Evolutionary conservation across 2,888 invertebrate species (phyloP).

Genomic region (Clunio marinus): DNA sequence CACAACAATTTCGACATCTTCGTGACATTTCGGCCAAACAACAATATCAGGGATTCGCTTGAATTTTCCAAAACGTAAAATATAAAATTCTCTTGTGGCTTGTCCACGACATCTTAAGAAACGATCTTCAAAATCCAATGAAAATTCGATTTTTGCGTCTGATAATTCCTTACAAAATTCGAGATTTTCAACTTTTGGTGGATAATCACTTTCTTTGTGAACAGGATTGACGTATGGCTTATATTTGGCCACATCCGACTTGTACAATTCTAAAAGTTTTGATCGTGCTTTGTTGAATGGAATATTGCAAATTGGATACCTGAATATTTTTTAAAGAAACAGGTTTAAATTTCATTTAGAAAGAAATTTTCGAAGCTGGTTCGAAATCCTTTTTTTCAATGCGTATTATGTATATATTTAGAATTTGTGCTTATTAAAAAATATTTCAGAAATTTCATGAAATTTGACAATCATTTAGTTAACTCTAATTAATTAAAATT

Average conservation of each 20-base stretch:
- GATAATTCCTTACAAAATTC: not conserved
- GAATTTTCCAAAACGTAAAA: not conserved
- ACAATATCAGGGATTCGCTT: slow-evolving; percentile 24
- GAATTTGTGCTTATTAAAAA: too few relatives aligned
- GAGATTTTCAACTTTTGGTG: not conserved
- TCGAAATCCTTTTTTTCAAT: too few relatives aligned
- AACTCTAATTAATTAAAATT: not conserved
- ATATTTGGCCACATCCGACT: not conserved
- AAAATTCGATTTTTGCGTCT: not conserved
- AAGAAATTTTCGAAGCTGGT: too few relatives aligned
- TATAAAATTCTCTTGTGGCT: slow-evolving; percentile 13
- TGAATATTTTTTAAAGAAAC: not conserved
- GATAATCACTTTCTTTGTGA: slow-evolving; percentile 1
- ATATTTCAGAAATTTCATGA: too few relatives aligned
- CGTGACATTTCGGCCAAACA: slow-evolving; percentile 26
- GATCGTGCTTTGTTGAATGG: not conserved
- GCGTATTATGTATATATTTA: too few relatives aligned
- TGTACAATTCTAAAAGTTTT: not conserved
- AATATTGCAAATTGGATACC: not conserved
- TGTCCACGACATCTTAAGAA: slow-evolving; percentile 18
- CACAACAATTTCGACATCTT: not conserved
- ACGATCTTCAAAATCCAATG: slow-evolving; percentile 20
- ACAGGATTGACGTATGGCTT: not conserved
- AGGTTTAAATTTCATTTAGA: not conserved
- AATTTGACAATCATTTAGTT: too few relatives aligned